A percentile compares a stretch with the other conserved stretches of the same genome.
phyloP scores from a whole-genome alignment of 1,140 invertebrate species.

The Ceratina australensis region DNA sequence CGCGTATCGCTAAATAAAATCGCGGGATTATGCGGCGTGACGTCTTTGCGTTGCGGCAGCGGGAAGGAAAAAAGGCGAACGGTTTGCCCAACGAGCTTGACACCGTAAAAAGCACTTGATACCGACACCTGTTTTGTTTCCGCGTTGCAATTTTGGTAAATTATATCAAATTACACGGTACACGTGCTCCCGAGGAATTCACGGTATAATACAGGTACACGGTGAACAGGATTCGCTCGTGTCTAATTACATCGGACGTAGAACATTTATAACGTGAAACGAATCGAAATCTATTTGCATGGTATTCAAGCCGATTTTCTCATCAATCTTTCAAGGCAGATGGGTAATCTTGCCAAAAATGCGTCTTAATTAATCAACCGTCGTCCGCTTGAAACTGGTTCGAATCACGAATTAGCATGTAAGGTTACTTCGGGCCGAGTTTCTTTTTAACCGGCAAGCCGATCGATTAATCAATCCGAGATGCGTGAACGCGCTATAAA shows the following conservation, averaged over 20 bases:
- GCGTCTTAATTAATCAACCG: conserved; percentile 3
- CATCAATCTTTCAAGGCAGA: not conserved
- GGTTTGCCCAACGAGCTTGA: conserved; percentile 1
- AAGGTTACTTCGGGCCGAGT: not conserved
- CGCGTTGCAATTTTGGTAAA: not conserved
- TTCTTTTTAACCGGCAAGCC: not conserved
- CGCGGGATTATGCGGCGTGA: not conserved
- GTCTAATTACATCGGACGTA: no score
- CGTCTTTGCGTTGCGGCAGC: not conserved
- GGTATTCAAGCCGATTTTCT: not conserved
- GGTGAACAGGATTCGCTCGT: no score
- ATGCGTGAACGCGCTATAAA: conserved; percentile 10
- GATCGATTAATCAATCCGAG: conserved; percentile 25
- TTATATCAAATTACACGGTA: not conserved
- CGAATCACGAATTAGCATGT: not conserved
- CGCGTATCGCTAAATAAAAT: conserved; percentile 18
- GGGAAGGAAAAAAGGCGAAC: not conserved
- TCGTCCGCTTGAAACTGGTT: not conserved
- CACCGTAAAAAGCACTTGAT: not conserved
- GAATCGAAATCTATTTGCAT: no score
- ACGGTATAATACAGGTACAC: no score
- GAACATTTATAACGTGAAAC: no score
- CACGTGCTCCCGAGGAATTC: not conserved
- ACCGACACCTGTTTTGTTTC: not conserved
- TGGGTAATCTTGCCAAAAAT: not conserved